Conservation (phyloP, 1,140 invertebrate genomes). For the Drosophila aff. region DNA sequence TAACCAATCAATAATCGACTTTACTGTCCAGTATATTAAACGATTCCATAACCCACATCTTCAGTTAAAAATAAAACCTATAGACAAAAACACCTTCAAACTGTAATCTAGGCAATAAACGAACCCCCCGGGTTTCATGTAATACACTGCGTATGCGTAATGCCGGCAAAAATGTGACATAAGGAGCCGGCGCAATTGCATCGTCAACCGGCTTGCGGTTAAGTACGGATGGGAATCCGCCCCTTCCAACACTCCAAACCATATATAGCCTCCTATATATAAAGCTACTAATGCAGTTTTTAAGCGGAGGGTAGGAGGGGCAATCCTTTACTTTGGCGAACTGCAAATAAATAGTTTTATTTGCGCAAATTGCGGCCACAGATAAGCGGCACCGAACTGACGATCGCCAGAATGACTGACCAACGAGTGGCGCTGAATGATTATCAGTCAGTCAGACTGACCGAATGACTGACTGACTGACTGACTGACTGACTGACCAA, state of each 20-base stretch:
- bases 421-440: slow-evolving; percentile 7
- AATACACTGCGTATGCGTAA: slow-evolving; percentile 67
- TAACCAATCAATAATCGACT: slow-evolving; percentile 5
- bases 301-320: slow-evolving; percentile 3
- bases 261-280: slow-evolving; percentile 21
- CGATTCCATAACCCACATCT: slow-evolving; percentile 10
- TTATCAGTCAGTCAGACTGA: slow-evolving; percentile 17
- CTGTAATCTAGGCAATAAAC: slow-evolving; percentile 32
- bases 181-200: slow-evolving; percentile 26
- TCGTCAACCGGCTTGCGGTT: slow-evolving; percentile 45
- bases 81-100: slow-evolving; percentile 19
- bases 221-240: slow-evolving; percentile 25
- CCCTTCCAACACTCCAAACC: background rate
- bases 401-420: slow-evolving; percentile 37
- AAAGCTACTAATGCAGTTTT: slow-evolving; percentile 55
- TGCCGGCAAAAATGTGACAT: slow-evolving; percentile 45
- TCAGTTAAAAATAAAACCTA: slow-evolving; percentile 3
- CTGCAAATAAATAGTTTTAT: slow-evolving; percentile 78
- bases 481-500: slow-evolving; percentile 50
- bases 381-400: slow-evolving; percentile 58
- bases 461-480: slow-evolving; percentile 2
- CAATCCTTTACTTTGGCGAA: slow-evolving; percentile 32
- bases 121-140: slow-evolving; percentile 20
- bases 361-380: slow-evolving; percentile 76
- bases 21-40: slow-evolving; percentile 1